Evolutionary conservation across 2,797 vertebrate species (phyloP).

Genomic region (Gallinago solitaria): DNA sequence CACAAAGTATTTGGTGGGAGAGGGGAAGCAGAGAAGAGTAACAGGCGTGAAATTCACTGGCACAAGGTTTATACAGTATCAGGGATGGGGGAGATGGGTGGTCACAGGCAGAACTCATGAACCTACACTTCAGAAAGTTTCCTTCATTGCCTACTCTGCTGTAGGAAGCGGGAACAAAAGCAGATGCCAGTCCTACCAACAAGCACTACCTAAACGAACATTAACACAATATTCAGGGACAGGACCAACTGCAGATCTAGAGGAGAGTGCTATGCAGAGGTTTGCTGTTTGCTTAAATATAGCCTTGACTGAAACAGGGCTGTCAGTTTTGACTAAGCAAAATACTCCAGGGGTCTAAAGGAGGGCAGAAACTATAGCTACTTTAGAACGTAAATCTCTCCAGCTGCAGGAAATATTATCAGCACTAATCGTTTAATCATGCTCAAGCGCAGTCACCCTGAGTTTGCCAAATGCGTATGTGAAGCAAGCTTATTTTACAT

Average conservation of each 20-base stretch:
- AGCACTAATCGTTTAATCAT: background rate
- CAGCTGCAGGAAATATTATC: conserved; percentile 9
- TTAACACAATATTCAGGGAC: background rate
- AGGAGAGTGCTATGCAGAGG: background rate
- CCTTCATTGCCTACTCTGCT: background rate
- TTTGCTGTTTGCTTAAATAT: background rate
- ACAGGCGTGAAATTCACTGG: background rate
- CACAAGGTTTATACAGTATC: background rate
- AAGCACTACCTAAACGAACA: background rate
- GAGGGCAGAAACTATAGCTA: background rate
- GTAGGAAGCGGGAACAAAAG: background rate
- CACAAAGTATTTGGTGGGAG: background rate
- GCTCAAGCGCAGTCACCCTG: background rate
- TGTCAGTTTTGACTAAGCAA: conserved; percentile 1
- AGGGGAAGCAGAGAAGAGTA: background rate
- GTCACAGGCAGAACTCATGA: background rate
- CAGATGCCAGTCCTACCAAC: background rate
- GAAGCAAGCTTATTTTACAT: background rate
- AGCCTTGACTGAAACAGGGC: background rate
- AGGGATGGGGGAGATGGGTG: background rate
- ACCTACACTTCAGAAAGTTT: background rate
- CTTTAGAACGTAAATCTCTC: background rate
- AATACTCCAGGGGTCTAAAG: background rate
- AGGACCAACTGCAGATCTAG: background rate
- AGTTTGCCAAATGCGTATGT: background rate